Conservation (phyloP, 1,140 invertebrate species). For the Mya arenaria region DNA sequence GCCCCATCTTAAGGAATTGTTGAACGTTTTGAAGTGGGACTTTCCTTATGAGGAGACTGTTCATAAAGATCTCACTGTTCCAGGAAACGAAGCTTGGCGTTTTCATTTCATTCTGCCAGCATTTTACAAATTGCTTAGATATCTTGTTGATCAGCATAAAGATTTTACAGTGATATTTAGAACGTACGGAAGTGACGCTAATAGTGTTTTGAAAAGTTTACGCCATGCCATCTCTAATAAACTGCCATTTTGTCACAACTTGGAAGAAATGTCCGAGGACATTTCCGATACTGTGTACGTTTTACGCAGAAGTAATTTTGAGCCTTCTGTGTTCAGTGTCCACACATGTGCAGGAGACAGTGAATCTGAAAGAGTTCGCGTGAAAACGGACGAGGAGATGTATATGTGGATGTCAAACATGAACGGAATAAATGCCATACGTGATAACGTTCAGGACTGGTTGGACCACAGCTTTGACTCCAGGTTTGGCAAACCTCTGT, state of each 20-base stretch:
- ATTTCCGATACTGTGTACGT: background rate
- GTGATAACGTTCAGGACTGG: constrained; percentile 33
- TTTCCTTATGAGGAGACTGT: constrained; percentile 38
- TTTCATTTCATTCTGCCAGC: constrained; percentile 50
- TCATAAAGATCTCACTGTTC: constrained; percentile 31
- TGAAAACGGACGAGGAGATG: constrained; percentile 37
- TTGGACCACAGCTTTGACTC: constrained; percentile 27
- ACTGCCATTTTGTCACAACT: constrained; percentile 23
- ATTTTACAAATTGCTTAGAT: constrained; percentile 42
- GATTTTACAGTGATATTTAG: constrained; percentile 44
- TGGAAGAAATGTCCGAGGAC: background rate
- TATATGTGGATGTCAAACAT: constrained; percentile 5
- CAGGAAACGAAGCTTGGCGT: constrained; percentile 15
- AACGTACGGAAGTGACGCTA: constrained; percentile 37
- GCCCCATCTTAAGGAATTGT: constrained; percentile 31
- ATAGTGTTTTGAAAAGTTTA: constrained; percentile 41
- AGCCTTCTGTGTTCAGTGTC: background rate
- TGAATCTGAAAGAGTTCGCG: background rate
- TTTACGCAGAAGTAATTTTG: background rate
- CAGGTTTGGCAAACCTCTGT: constrained; percentile 27
- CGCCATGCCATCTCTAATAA: constrained; percentile 1
- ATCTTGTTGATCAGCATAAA: constrained; percentile 6
- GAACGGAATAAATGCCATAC: constrained; percentile 25
- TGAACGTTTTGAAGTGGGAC: constrained; percentile 24
- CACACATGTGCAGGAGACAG: background rate